These are phyloP conservation scores for Bubalus kerabau DNA, from an alignment of 2,113 vertebrate species.

Conservation along the genomic window DNA sequence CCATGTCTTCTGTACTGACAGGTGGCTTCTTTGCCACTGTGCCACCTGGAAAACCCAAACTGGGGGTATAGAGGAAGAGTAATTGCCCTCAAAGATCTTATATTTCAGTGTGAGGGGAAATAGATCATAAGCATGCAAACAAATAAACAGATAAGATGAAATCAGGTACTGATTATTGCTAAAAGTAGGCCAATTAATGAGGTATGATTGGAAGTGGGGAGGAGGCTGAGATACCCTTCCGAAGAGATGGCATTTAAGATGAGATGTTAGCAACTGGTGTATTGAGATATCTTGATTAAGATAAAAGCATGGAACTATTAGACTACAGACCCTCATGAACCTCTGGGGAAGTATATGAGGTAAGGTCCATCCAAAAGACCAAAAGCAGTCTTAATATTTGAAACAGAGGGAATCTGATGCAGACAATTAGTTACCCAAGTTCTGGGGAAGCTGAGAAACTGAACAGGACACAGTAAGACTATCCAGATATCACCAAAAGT, in stretches of 20 bases:
- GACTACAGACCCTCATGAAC: not conserved
- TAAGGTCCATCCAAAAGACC: not conserved
- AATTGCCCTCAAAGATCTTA: not conserved
- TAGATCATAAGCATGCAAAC: not conserved
- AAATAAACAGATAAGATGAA: not conserved
- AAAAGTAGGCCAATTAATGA: not conserved
- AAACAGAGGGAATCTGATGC: not conserved
- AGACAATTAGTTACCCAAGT: not conserved
- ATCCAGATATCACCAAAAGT: not conserved
- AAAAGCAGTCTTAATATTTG: not conserved
- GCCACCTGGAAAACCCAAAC: not conserved
- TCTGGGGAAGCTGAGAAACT: not conserved
- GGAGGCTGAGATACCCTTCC: not conserved
- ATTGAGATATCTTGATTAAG: not conserved
- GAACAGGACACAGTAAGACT: not conserved
- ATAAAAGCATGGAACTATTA: not conserved
- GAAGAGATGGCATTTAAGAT: not conserved
- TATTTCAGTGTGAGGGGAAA: not conserved
- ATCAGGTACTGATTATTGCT: not conserved
- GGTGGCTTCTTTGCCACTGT: not conserved
- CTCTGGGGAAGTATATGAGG: not conserved
- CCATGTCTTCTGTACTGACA: not conserved
- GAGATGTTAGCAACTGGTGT: not conserved
- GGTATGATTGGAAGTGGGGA: not conserved
- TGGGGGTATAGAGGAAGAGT: not conserved